Base-by-base conservation (phyloP, 2,113 vertebrate genomes). In the Delphinus delphis region DNA sequence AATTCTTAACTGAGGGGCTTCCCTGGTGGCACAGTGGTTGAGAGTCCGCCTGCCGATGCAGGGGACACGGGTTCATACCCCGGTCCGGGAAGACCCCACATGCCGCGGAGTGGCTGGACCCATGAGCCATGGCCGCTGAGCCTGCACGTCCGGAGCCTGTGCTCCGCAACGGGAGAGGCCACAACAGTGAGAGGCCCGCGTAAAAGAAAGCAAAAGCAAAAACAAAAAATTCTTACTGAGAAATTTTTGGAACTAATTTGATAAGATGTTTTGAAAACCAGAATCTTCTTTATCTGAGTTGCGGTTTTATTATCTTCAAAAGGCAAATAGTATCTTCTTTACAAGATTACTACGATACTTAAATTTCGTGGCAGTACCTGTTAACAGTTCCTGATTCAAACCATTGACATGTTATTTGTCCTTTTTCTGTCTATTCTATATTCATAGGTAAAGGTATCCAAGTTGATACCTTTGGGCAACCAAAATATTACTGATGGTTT, bases 201-300 rank as follows among this genome's bases (percentile, higher is more conserved):
- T 47, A 47, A 47, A 47, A 47, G 44, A 47, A 47, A 47, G 11
- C 44, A 47, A 47, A 47, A 41, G 41, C 41, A 41, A 41, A 41
- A 47, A 11, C 44, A 47, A 47, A 47, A 71, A 5, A 47, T 87
- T 93, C 79, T 93, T 97, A 38, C n/a, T 95, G 83, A 74, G 95
- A 97, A 74, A 5, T 2, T 82, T 0, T 63, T 68, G 80, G 38
- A 88, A 62, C 71, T 8, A 2, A 41, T 50, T 79, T 74, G 50
- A 41, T 25, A 86, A 88, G 31, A 62, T 90, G 21, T 55, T 92
- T 96, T 97, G 6, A 91, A 95, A 95, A 81, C 21, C 38, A 77
- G 21, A 91, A 62, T 63, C 28, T 25, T 96, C 76, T 86, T 77
- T 70, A 38, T 68, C 47, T 81, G 73, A 92, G 17, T 12, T 90